A percentile compares a stretch with the other conserved stretches of the same genome.
Evolutionary conservation across 2,888 invertebrate genomes (phyloP).

Genomic region (Hetaerina titia): DNA sequence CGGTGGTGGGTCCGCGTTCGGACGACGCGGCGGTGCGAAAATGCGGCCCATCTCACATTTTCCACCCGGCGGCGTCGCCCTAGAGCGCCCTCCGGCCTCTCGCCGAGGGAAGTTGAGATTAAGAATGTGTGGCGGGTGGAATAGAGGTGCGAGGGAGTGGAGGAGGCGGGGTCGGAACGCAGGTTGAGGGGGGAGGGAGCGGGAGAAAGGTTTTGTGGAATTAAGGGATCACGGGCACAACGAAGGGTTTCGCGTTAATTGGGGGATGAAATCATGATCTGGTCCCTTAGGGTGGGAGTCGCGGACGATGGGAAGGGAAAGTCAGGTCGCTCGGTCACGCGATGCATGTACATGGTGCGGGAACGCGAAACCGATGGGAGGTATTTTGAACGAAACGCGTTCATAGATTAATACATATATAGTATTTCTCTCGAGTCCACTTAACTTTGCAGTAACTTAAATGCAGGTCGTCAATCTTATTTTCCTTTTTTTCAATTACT

Average conservation of each 20-base stretch:
- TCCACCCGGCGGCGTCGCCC: background rate
- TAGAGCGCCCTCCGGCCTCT: background rate
- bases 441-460: no score
- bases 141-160: background rate
- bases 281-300: background rate
- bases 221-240: background rate
- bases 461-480: no score
- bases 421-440: no score
- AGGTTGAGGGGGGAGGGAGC: background rate
- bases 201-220: background rate
- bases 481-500: no score
- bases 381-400: no score
- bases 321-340: background rate
- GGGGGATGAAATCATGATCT: conserved; percentile 60
- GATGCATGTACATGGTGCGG: no score
- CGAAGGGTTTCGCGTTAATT: conserved; percentile 53
- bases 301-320: background rate
- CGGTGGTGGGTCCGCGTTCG: background rate
- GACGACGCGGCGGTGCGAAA: background rate
- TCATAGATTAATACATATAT: no score
- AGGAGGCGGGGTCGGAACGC: background rate
- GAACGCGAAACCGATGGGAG: no score
- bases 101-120: background rate
- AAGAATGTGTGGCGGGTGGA: background rate
- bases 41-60: background rate